A percentile compares a stretch with the other conserved stretches of the same genome.
phyloP scores from a whole-genome alignment of 2,888 invertebrate species.

The Drosophila antonietae region DNA sequence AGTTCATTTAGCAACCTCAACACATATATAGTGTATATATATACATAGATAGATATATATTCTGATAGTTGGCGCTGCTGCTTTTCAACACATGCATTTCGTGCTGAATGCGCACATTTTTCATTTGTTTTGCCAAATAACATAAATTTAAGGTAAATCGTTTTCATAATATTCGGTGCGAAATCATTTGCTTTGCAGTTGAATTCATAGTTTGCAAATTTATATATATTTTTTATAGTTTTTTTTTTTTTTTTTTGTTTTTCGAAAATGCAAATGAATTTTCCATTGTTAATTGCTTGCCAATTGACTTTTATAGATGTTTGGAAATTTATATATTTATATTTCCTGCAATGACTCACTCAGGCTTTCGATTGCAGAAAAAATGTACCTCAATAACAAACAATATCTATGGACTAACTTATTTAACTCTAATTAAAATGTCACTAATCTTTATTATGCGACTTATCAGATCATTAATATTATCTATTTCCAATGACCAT shows the following conservation, averaged over 20 bases:
- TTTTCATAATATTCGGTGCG: neutral
- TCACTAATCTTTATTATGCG: neutral
- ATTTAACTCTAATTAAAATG: neutral
- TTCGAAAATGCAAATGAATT: slow-evolving; percentile 4
- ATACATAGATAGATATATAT: slow-evolving; percentile 8
- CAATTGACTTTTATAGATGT: slow-evolving; percentile 1
- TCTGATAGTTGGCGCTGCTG: slow-evolving; percentile 19
- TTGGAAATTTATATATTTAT: slow-evolving; percentile 10
- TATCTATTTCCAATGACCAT: slow-evolving; percentile 1
- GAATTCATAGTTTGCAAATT: slow-evolving; percentile 3
- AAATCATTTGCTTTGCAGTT: neutral
- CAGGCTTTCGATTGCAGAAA: neutral
- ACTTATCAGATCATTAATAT: neutral
- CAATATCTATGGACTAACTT: neutral
- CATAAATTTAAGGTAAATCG: slow-evolving; percentile 7
- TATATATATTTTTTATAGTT: neutral
- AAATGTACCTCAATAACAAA: neutral
- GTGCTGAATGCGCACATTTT: slow-evolving; percentile 23
- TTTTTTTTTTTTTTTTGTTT: neutral
- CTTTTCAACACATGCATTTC: slow-evolving; percentile 38
- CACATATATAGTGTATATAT: slow-evolving; percentile 2
- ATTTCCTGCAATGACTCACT: neutral
- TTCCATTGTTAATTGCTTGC: slow-evolving; percentile 16
- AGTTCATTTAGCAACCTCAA: slow-evolving; percentile 27
- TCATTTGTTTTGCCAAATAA: slow-evolving; percentile 13